A percentile compares a stretch with the other conserved stretches of the same genome.
Conservation (phyloP, 2,888 invertebrate genomes). For the Seladonia tumulorum region DNA sequence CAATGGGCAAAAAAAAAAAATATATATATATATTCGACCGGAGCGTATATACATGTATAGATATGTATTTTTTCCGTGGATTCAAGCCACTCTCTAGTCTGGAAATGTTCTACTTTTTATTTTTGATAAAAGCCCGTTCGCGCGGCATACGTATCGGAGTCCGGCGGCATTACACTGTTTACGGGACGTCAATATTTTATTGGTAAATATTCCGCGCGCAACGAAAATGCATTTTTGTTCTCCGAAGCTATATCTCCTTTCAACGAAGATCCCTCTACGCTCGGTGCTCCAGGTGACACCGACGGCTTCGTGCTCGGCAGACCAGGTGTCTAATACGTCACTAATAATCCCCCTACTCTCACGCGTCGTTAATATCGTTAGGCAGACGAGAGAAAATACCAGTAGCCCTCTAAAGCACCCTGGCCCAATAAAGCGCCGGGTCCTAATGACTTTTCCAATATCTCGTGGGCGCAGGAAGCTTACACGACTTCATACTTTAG, state of each 20-base stretch:
- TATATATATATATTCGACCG: neutral
- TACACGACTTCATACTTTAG: constrained; percentile 68
- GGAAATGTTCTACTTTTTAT: constrained; percentile 17
- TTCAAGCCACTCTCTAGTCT: neutral
- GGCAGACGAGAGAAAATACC: constrained; percentile 55
- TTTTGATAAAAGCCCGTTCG: neutral
- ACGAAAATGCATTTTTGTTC: neutral
- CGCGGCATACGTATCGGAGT: neutral
- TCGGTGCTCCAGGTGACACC: neutral
- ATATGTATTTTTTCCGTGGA: neutral
- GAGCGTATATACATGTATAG: neutral
- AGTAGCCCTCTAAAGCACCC: constrained; percentile 70
- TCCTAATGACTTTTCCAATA: constrained; percentile 78
- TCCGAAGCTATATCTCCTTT: neutral
- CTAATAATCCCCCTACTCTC: constrained; percentile 2
- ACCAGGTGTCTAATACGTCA: neutral
- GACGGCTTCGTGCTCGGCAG: neutral
- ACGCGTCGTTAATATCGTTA: constrained; percentile 60
- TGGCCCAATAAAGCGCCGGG: constrained; percentile 71
- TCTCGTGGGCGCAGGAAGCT: constrained; percentile 61
- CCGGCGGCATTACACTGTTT: neutral
- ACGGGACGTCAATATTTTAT: constrained; percentile 3
- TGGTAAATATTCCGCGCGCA: neutral
- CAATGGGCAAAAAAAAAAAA: neutral
- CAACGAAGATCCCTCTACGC: neutral